phyloP scores from a whole-genome alignment of 2,113 vertebrate species.

The Leptosomus discolor region DNA sequence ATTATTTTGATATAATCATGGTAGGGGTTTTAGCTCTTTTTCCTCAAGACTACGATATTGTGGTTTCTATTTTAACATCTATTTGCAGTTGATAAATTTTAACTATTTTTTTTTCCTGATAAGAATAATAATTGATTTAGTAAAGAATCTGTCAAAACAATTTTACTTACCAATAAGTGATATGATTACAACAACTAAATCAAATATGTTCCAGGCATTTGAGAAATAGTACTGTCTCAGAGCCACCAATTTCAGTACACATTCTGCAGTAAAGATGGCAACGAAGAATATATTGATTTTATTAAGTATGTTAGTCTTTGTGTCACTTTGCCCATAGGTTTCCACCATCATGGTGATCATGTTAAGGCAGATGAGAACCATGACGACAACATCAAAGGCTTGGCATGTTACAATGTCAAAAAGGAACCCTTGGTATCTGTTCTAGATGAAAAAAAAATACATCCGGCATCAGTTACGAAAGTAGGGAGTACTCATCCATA shows the following conservation, averaged over 20 bases:
- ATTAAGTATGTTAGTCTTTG: constrained; percentile 50
- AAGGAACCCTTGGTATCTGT: constrained; percentile 74
- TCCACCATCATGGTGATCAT: constrained; percentile 81
- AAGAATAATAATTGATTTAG: background rate
- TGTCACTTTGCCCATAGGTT: constrained; percentile 52
- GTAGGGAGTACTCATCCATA: background rate
- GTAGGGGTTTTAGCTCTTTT: background rate
- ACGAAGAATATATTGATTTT: constrained; percentile 75
- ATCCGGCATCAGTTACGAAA: background rate
- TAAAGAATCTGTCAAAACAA: background rate
- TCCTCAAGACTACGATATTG: background rate
- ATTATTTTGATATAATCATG: background rate
- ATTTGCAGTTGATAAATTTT: background rate
- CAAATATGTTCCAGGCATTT: constrained; percentile 79
- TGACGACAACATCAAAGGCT: constrained; percentile 70
- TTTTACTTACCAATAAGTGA: constrained; percentile 72
- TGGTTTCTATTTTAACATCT: background rate
- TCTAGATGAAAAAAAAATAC: constrained; percentile 43
- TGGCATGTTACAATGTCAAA: constrained; percentile 70
- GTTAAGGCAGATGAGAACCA: constrained; percentile 78
- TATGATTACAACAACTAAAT: constrained; percentile 73
- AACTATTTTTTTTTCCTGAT: background rate
- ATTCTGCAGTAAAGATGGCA: constrained; percentile 72
- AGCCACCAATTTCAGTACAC: constrained; percentile 72
- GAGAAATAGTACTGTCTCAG: constrained; percentile 76